Evolutionary conservation across 1,140 invertebrate species (phyloP).

Genomic region (Heliconius melpomene): DNA sequence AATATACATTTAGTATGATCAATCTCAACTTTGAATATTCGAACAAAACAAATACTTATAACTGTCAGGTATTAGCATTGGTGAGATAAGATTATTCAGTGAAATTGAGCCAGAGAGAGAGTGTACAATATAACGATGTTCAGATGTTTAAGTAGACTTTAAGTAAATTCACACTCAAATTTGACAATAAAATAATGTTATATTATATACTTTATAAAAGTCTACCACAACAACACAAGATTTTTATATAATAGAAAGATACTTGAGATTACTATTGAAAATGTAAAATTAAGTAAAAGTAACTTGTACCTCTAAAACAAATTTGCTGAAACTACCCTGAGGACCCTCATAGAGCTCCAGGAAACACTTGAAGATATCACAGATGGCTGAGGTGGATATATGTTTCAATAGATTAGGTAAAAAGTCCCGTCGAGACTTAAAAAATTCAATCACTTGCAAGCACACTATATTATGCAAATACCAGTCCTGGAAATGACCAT

Average conservation of each 20-base stretch:
- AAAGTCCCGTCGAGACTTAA: slow-evolving; percentile 93
- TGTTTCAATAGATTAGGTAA: slow-evolving; percentile 92
- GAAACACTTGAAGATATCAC: slow-evolving; percentile 95
- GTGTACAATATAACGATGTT: too few relatives aligned
- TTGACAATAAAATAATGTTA: too few relatives aligned
- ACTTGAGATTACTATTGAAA: too few relatives aligned
- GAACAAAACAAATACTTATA: too few relatives aligned
- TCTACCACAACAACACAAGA: too few relatives aligned
- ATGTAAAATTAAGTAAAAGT: too few relatives aligned
- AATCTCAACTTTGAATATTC: background rate
- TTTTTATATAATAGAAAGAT: too few relatives aligned
- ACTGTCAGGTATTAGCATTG: too few relatives aligned
- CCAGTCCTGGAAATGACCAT: slow-evolving; percentile 86
- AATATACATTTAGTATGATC: background rate
- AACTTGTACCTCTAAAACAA: slow-evolving; percentile 91
- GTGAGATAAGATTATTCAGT: background rate
- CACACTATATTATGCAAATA: slow-evolving; percentile 94
- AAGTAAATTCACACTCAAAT: too few relatives aligned
- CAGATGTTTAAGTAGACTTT: too few relatives aligned
- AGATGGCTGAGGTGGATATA: slow-evolving; percentile 96
- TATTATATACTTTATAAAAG: too few relatives aligned
- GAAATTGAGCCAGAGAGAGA: background rate
- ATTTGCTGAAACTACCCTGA: slow-evolving; percentile 81
- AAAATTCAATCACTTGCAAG: slow-evolving; percentile 94
- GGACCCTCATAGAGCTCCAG: slow-evolving; percentile 84